These are phyloP conservation scores for Carollia perspicillata DNA, from an alignment of 2,113 vertebrate species.

Conservation along the genomic window DNA sequence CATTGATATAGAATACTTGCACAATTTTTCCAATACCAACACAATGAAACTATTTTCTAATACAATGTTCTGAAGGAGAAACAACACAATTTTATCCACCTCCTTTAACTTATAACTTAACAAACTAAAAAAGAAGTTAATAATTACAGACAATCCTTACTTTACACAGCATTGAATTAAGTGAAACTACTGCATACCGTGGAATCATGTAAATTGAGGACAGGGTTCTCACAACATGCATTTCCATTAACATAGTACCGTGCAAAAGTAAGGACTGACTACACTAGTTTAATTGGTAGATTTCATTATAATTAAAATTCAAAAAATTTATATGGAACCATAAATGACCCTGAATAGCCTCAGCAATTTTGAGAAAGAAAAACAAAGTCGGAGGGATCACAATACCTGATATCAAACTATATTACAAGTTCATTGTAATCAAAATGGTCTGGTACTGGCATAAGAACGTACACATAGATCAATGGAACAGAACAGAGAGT, in stretches of 20 bases:
- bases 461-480: too few species aligned
- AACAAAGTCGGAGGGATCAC: too few species aligned
- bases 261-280: background rate
- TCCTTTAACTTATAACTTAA: background rate
- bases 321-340: too few species aligned
- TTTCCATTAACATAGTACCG: background rate
- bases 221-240: background rate
- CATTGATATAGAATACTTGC: background rate
- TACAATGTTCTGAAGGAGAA: background rate
- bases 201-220: background rate
- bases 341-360: too few species aligned
- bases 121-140: background rate
- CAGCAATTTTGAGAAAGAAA: too few species aligned
- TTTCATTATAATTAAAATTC: background rate
- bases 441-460: too few species aligned
- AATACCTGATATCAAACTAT: too few species aligned
- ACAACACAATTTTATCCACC: background rate
- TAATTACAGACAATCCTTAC: background rate
- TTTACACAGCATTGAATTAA: background rate
- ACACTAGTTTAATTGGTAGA: background rate
- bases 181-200: background rate
- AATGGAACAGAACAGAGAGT: too few species aligned
- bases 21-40: background rate
- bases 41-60: background rate
- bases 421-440: too few species aligned